Conservation (phyloP, 2,797 vertebrate genomes). For the Centropyge bicolor region DNA sequence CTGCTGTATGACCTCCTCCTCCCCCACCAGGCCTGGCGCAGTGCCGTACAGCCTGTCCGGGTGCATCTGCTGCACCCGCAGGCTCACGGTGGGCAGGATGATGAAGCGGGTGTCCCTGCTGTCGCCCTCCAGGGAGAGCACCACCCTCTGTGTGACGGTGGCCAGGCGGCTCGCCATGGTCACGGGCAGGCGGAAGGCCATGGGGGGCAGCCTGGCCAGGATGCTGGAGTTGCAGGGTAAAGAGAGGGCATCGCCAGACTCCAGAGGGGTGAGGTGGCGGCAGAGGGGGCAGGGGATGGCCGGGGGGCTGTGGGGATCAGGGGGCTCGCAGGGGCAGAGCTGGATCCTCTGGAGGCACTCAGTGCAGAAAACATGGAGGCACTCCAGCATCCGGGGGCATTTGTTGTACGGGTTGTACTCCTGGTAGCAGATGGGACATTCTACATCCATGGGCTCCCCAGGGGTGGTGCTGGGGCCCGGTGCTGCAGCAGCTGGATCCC, state of each 20-base stretch:
- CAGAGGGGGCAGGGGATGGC: conserved; percentile 87
- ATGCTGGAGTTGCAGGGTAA: conserved; percentile 84
- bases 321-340: conserved; percentile 67
- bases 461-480: conserved; percentile 14
- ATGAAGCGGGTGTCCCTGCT: conserved; percentile 80
- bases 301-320: conserved; percentile 45
- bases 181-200: conserved; percentile 69
- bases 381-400: conserved; percentile 86
- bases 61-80: conserved; percentile 86
- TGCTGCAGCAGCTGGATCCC: conserved; percentile 38
- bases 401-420: conserved; percentile 85
- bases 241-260: conserved; percentile 70
- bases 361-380: conserved; percentile 86
- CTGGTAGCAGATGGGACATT: conserved; percentile 88
- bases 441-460: conserved; percentile 80
- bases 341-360: conserved; percentile 87
- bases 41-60: conserved; percentile 39
- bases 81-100: conserved; percentile 87
- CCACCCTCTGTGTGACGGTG: conserved; percentile 82
- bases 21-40: conserved; percentile 52
- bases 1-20: conserved; percentile 73
- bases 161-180: conserved; percentile 63
- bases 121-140: conserved; percentile 82
- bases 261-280: conserved; percentile 83
- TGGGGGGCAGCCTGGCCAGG: conserved; percentile 74